These are phyloP conservation scores for Hemitrygon akajei DNA, from an alignment of 2,797 vertebrate species.

Conservation along the genomic window DNA sequence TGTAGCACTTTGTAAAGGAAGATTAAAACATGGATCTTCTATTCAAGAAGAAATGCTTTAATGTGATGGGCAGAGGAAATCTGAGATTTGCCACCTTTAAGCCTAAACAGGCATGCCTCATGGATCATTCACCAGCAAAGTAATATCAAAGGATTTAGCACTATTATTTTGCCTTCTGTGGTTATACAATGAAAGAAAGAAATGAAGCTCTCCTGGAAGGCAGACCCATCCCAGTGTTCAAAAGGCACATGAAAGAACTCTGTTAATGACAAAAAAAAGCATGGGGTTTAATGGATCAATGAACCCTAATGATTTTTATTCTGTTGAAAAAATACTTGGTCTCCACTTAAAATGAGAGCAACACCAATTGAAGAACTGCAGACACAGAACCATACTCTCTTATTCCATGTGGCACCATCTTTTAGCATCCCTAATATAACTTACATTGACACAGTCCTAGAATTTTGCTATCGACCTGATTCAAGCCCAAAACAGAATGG, in stretches of 20 bases:
- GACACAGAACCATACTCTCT: neutral
- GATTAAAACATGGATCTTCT: neutral
- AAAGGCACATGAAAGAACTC: neutral
- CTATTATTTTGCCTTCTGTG: neutral
- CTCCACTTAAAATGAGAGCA: neutral
- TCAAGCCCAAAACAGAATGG: neutral
- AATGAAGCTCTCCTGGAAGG: neutral
- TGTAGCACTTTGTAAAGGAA: neutral
- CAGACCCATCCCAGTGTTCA: neutral
- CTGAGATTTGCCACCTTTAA: neutral
- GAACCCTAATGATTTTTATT: neutral
- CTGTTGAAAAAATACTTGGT: neutral
- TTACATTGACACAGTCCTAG: neutral
- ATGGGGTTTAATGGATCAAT: neutral
- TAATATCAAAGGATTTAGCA: neutral
- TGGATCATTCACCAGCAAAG: neutral
- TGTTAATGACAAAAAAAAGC: neutral
- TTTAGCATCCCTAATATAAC: neutral
- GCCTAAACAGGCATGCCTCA: neutral
- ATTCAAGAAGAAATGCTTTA: neutral
- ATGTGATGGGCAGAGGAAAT: neutral
- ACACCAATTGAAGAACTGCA: neutral
- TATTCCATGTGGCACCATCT: neutral
- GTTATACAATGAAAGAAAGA: neutral
- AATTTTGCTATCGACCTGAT: neutral